Evolutionary conservation across 2,797 vertebrate species (phyloP).

Genomic region (Poeciliopsis presidionis): DNA sequence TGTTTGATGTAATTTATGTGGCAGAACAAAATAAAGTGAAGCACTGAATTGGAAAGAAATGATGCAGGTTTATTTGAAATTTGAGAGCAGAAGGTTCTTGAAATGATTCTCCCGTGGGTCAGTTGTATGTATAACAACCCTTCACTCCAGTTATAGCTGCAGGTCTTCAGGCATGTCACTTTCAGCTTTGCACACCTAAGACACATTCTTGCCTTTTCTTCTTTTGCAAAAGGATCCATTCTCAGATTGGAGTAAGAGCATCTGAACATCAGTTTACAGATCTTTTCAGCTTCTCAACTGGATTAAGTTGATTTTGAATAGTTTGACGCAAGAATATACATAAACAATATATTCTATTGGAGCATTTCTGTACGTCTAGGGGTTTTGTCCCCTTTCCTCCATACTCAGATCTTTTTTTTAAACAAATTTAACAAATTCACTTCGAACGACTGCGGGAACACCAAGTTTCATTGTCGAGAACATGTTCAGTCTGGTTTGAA

Average conservation of each 20-base stretch:
- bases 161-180: background rate
- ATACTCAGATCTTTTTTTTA: background rate
- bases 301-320: background rate
- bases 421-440: background rate
- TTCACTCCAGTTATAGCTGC: background rate
- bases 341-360: background rate
- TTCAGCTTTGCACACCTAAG: background rate
- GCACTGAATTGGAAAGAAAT: background rate
- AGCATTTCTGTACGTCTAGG: background rate
- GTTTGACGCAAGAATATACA: background rate
- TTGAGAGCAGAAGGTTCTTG: too few species aligned
- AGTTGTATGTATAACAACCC: background rate
- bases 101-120: too few species aligned
- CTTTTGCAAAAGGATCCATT: background rate
- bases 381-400: background rate
- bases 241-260: background rate
- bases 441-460: background rate
- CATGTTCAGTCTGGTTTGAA: background rate
- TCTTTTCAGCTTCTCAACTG: background rate
- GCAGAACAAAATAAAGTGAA: background rate
- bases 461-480: background rate
- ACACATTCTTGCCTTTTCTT: background rate
- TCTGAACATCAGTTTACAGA: background rate
- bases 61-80: background rate
- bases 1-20: background rate